A percentile compares a stretch with the other conserved stretches of the same genome.
Evolutionary conservation across 2,797 vertebrate species (phyloP).

Genomic region (Sebastes reedi): DNA sequence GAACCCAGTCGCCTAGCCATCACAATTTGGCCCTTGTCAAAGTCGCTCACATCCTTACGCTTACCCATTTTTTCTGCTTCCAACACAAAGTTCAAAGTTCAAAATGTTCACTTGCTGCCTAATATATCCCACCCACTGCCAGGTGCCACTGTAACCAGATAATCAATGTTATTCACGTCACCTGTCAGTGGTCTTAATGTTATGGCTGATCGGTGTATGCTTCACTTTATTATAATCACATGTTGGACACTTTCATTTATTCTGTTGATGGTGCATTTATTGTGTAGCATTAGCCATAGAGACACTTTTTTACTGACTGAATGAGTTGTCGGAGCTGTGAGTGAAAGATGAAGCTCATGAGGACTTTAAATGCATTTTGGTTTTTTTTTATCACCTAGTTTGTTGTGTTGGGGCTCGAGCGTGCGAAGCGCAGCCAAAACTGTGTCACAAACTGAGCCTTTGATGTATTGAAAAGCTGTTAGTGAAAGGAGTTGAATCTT

Average conservation of each 20-base stretch:
- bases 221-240: neutral
- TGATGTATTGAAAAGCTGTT: constrained; percentile 29
- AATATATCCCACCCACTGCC: too few relatives aligned
- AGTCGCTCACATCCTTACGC: too few relatives aligned
- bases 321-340: neutral
- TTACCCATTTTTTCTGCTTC: too few relatives aligned
- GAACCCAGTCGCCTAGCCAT: too few relatives aligned
- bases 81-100: too few relatives aligned
- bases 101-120: too few relatives aligned
- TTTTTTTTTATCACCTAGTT: neutral
- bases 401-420: neutral
- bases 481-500: constrained; percentile 19
- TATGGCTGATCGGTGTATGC: too few relatives aligned
- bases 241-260: neutral
- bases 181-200: too few relatives aligned
- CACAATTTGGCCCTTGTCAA: too few relatives aligned
- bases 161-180: too few relatives aligned
- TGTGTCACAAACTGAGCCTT: constrained; percentile 25
- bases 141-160: too few relatives aligned
- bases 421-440: neutral
- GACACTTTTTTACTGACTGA: neutral
- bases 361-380: neutral
- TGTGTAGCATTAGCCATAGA: neutral
- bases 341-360: constrained; percentile 2
- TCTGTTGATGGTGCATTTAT: neutral